phyloP scores from a whole-genome alignment of 2,888 invertebrate genomes.

The Dugesia japonica region DNA sequence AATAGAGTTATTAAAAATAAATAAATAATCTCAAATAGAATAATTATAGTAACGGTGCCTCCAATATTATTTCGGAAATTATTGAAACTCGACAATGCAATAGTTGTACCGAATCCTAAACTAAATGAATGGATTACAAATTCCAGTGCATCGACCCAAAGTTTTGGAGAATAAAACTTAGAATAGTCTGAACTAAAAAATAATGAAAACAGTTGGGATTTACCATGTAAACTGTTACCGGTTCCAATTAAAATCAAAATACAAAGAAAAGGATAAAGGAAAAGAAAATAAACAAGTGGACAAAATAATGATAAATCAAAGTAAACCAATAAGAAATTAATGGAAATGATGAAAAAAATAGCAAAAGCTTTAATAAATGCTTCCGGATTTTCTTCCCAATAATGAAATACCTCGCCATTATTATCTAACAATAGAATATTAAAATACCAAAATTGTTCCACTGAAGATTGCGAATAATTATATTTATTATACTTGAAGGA shows the following conservation, averaged over 20 bases:
- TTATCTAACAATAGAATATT: background rate
- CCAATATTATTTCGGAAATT: background rate
- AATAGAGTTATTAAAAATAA: background rate
- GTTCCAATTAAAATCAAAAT: background rate
- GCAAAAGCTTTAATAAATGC: too few relatives aligned
- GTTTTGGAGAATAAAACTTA: background rate
- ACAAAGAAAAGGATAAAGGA: background rate
- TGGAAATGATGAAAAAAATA: background rate
- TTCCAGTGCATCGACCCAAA: background rate
- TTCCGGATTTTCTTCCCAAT: background rate
- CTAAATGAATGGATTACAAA: background rate
- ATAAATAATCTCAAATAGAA: background rate
- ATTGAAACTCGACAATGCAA: background rate
- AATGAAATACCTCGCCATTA: background rate
- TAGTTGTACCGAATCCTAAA: background rate
- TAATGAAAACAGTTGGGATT: background rate
- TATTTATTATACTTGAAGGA: background rate
- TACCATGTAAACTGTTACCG: background rate
- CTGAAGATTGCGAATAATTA: background rate
- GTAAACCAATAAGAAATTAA: background rate
- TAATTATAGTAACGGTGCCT: background rate
- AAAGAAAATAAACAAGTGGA: background rate
- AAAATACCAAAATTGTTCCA: background rate
- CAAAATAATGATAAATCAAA: background rate
- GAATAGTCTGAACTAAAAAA: background rate